Percentiles rank a stretch among this genome's conserved stretches.
Evolutionary conservation across 53 echinoderm and acorn worm species (phyloP).

Genomic region (Paracentrotus lividus): DNA sequence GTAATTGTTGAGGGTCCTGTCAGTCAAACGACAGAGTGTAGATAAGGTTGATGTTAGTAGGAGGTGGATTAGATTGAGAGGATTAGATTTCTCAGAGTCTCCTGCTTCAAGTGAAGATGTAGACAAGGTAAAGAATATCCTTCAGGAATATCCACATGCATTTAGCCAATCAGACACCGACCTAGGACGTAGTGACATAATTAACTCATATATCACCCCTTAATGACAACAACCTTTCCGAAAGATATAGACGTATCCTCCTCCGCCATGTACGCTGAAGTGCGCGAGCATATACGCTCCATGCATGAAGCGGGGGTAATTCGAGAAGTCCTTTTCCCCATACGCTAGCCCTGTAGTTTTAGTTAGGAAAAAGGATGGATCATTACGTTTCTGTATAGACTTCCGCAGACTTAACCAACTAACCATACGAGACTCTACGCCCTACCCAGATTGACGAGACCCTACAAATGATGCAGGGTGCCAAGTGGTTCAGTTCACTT

Average conservation of each 20-base stretch:
- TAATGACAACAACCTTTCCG: slow-evolving; percentile 66
- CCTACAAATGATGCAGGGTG: slow-evolving; percentile 67
- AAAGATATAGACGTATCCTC: slow-evolving; percentile 71
- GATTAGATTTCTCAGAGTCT: slow-evolving; percentile 52
- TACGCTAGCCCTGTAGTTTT: slow-evolving; percentile 75
- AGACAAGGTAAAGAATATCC: background rate
- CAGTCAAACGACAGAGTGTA: background rate
- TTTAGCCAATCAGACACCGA: slow-evolving; percentile 60
- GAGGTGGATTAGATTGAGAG: background rate
- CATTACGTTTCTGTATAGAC: slow-evolving; percentile 68
- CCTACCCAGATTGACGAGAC: slow-evolving; percentile 78
- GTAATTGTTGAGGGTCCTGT: background rate
- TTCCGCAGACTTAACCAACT: slow-evolving; percentile 62
- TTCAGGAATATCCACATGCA: slow-evolving; percentile 42
- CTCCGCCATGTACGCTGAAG: slow-evolving; percentile 68
- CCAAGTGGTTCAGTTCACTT: slow-evolving; percentile 64
- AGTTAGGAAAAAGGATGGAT: slow-evolving; percentile 67
- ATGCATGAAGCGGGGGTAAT: slow-evolving; percentile 66
- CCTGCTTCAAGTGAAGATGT: slow-evolving; percentile 17
- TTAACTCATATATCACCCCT: slow-evolving; percentile 69
- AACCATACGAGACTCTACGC: slow-evolving; percentile 64
- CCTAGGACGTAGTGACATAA: slow-evolving; percentile 50
- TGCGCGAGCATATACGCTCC: slow-evolving; percentile 57
- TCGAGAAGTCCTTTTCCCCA: slow-evolving; percentile 59
- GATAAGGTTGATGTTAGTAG: background rate